Evolutionary conservation across 2,888 invertebrate genomes (phyloP), one percentile per base, ranked within the genome.

Genomic region (Drosophila eohydei): DNA sequence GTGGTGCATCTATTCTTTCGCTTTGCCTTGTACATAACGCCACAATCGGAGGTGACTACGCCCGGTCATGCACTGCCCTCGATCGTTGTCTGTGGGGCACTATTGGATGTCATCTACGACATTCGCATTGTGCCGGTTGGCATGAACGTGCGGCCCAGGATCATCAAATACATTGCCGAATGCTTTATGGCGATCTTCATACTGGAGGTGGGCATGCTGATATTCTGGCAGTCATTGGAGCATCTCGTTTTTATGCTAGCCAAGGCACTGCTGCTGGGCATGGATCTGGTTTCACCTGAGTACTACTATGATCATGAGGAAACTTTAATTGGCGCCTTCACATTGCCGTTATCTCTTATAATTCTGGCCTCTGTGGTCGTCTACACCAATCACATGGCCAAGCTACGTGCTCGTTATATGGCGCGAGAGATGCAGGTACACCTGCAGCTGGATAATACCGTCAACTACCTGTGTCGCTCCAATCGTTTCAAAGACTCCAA

Each of bases 61-160:
- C 65, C 60, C 3, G 48, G 56, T 2, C 30, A 64, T 0, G 3
- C 8, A 5, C 4, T 71, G 30, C 44, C 71, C 14, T 32, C 52
- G 0, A 12, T 48, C 3, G 41, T 71, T 14, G 51, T 78, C 8
- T 7, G 57, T 34, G 28, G 52, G 43, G 56, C 59, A 16, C 0
- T 82, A 9, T 21, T 79, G 61, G 71, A 71, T 48, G 9, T 67
- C 0, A 64, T 80, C 26, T 56, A 59, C 21, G 59, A 74, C 14
- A 59, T 28, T 26, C 56, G 51, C 21, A 41, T 73, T 9, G 16
- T 71, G 16, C 71, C 72, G 3, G 5, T 64, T 1, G 6, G 9
- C n/a, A 0, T 44, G n/a, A 8, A 12, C 2, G 36, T 9, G 4
- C n/a, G 6, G 12, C 0, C 59, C 0, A 2, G 8, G 1, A 3